phyloP scores from a whole-genome alignment of 2,113 vertebrate species.

The Eurystomus gularis region DNA sequence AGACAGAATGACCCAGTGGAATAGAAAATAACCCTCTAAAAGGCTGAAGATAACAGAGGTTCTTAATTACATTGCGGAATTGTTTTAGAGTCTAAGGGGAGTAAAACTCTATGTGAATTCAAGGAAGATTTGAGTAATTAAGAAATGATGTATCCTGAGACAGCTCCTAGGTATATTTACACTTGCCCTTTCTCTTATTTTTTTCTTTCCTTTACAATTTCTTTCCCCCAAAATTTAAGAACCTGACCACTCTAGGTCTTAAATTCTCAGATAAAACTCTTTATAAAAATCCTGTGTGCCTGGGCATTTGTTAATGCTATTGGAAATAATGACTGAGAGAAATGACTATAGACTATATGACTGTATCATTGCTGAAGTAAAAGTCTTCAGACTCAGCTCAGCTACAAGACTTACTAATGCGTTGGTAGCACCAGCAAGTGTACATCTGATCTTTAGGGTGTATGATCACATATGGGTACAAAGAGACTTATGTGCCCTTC shows the following conservation, averaged over 20 bases:
- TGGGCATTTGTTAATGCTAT: not conserved
- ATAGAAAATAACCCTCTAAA: not conserved
- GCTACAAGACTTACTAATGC: not conserved
- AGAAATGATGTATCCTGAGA: not conserved
- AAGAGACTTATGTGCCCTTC: not conserved
- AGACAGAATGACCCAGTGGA: not conserved
- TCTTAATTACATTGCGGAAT: not conserved
- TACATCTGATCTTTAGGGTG: not conserved
- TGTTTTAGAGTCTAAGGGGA: not conserved
- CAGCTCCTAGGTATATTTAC: not conserved
- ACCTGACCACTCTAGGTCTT: not conserved
- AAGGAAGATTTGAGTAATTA: not conserved
- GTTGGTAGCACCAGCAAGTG: not conserved
- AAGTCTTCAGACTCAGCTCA: not conserved
- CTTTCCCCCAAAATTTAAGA: not conserved
- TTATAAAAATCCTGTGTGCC: not conserved
- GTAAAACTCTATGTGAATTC: not conserved
- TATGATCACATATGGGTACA: not conserved
- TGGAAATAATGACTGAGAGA: not conserved
- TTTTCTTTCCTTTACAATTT: not conserved
- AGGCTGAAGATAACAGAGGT: not conserved
- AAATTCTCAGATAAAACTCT: not conserved
- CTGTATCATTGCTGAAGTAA: not conserved
- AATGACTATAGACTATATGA: not conserved
- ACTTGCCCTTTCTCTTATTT: not conserved